phyloP scores from a whole-genome alignment of 2,113 vertebrate genomes.

The Rhinopomastus cyanomelas region DNA sequence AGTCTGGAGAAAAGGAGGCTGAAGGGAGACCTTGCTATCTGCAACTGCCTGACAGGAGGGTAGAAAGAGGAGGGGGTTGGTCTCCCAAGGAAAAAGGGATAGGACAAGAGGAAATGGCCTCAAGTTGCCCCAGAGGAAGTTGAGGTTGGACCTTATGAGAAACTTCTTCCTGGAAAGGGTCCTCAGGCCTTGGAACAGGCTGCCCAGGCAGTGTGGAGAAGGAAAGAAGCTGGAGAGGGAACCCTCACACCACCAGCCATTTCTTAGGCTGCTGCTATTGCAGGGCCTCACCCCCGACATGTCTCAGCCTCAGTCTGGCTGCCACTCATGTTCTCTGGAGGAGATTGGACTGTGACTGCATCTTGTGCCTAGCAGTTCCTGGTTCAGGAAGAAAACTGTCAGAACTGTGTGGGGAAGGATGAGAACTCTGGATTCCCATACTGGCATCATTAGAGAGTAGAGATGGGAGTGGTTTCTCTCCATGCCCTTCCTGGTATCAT shows the following conservation, averaged over 20 bases:
- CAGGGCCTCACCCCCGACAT: neutral
- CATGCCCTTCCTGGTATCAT: neutral
- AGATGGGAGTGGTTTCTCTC: neutral
- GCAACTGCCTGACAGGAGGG: too few relatives aligned
- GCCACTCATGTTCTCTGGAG: neutral
- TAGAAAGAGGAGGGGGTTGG: too few relatives aligned
- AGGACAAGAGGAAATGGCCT: too few relatives aligned
- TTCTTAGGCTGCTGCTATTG: rapidly evolving
- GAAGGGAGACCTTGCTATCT: too few relatives aligned
- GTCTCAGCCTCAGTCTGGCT: rapidly evolving
- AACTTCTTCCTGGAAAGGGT: too few relatives aligned
- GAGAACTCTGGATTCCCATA: neutral
- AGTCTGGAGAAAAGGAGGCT: too few relatives aligned
- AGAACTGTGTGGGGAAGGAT: neutral
- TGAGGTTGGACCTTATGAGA: too few relatives aligned
- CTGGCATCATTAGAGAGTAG: neutral
- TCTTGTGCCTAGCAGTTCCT: rapidly evolving
- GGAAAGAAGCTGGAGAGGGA: neutral
- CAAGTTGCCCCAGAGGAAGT: too few relatives aligned
- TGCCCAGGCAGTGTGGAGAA: too few relatives aligned
- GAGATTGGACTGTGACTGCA: neutral
- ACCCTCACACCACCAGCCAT: rapidly evolving
- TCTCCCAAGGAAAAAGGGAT: too few relatives aligned
- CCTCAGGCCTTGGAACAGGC: too few relatives aligned
- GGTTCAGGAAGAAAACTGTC: neutral